Evolutionary conservation across 2,113 vertebrate species (phyloP).

Genomic region (Pelusios castaneus): DNA sequence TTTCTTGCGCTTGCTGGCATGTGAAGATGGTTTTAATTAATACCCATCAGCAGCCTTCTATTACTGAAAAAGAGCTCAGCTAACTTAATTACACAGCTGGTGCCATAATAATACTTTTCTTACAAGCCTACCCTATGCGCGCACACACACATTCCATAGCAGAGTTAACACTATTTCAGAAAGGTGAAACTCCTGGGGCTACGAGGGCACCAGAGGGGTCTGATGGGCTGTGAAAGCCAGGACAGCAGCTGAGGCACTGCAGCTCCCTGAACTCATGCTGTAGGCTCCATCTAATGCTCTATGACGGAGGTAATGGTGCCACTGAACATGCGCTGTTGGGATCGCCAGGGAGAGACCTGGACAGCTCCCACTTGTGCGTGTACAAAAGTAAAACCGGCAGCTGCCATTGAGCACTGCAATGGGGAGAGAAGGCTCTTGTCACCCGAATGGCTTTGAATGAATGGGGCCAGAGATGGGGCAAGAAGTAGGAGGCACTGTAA

Average conservation of each 20-base stretch:
- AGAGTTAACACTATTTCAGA: background rate
- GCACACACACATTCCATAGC: background rate
- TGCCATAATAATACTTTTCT: background rate
- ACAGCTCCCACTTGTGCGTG: background rate
- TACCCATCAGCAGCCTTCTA: constrained; percentile 55
- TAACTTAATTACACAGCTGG: background rate
- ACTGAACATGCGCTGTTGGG: background rate
- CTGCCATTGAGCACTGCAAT: background rate
- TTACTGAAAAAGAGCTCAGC: constrained; percentile 23
- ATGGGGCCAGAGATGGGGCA: background rate
- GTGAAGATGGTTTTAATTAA: constrained; percentile 67
- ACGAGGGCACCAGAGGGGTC: background rate
- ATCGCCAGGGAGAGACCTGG: background rate
- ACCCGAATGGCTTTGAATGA: background rate
- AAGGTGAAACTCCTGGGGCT: fast-evolving
- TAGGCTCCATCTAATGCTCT: background rate
- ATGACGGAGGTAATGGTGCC: background rate
- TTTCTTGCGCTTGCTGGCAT: constrained; percentile 53
- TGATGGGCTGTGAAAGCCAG: fast-evolving
- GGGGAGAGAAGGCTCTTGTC: background rate
- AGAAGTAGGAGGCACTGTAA: background rate
- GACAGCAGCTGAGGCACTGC: too few species aligned
- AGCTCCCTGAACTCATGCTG: background rate
- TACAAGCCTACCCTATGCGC: fast-evolving
- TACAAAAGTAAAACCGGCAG: background rate